Conservation (phyloP, 2,888 invertebrate genomes). For the Drosophila macrothrix region DNA sequence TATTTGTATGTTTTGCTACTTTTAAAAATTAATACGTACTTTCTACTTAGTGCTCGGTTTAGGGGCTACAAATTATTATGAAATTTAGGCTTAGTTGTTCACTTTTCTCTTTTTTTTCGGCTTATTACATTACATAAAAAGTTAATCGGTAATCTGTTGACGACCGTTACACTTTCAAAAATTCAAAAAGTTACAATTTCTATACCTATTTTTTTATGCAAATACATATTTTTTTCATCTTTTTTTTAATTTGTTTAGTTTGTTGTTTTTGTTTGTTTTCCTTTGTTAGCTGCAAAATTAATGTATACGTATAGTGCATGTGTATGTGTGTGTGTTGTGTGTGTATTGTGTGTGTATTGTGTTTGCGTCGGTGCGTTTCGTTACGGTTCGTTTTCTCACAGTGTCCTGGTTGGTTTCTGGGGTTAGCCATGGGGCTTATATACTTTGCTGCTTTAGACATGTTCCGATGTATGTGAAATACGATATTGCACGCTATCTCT, state of each 20-base stretch:
- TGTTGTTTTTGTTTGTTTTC: background rate
- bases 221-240: constrained; percentile 55
- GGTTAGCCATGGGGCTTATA: constrained; percentile 26
- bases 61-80: constrained; percentile 73
- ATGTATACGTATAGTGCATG: constrained; percentile 39
- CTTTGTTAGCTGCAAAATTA: constrained; percentile 45
- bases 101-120: constrained; percentile 31
- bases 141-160: constrained; percentile 27
- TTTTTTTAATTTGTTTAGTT: background rate
- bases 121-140: constrained; percentile 63
- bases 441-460: constrained; percentile 28
- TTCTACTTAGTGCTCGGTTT: constrained; percentile 77
- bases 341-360: constrained; percentile 26
- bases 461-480: constrained; percentile 31
- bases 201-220: constrained; percentile 53
- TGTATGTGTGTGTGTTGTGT: constrained; percentile 26
- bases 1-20: constrained; percentile 81
- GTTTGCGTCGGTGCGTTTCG: constrained; percentile 48
- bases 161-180: constrained; percentile 47
- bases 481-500: constrained; percentile 46
- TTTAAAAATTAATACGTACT: constrained; percentile 84
- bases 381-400: constrained; percentile 46
- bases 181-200: constrained; percentile 49
- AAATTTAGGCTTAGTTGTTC: constrained; percentile 73
- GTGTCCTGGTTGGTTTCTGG: constrained; percentile 32